Base-by-base conservation (phyloP, 2,888 invertebrate genomes). In the Lutraria lutraria region DNA sequence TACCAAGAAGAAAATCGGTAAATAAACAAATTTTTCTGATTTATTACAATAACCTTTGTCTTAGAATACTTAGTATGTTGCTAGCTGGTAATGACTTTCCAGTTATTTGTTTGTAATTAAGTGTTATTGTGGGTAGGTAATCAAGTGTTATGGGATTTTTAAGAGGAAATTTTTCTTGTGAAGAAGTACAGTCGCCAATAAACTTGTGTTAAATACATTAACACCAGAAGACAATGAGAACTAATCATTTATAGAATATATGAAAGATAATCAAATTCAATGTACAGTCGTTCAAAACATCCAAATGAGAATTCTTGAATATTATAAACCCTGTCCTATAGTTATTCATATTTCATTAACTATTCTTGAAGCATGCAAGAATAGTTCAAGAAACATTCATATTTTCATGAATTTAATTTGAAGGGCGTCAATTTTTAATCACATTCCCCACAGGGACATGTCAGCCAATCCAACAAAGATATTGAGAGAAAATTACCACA, bases 61-160 rank as follows among this genome's bases (percentile, higher is more conserved):
- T 85, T 25, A 31, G 52, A 80, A 31, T 79, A 79, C 56, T 76
- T 76, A 34, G 76, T 76, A 76, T 31, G 76, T 76, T 12, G 76
- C 85, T 85, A 85, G 80, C 34, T 76, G 76, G 31, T 76, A 76
- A 76, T 76, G 76, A 76, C 31, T 76, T 76, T 85, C 88, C 56
- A 68, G 83, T 88, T 89, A 89, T 91, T 91, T 86, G 86, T 88
- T 89, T 91, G 91, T 91, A 89, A 91, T 89, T 88, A 88, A 91
- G 90, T 89, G 88, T 89, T 83, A 91, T 89, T 88, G 89, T 85
- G 72, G 19, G 53, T 56, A 25, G 68, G 79, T 84, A 80, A 90
- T 90, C 88, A 63, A 89, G 85, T 88, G 68, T 88, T 84, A 80
- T 84, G 43, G 79, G 34, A 43, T 83, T 72, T 53, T 63, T 68